Percentiles rank a stretch among this genome's conserved stretches.
Conservation (phyloP, 2,113 vertebrate genomes). For the Apistogramma diplotaenia region DNA sequence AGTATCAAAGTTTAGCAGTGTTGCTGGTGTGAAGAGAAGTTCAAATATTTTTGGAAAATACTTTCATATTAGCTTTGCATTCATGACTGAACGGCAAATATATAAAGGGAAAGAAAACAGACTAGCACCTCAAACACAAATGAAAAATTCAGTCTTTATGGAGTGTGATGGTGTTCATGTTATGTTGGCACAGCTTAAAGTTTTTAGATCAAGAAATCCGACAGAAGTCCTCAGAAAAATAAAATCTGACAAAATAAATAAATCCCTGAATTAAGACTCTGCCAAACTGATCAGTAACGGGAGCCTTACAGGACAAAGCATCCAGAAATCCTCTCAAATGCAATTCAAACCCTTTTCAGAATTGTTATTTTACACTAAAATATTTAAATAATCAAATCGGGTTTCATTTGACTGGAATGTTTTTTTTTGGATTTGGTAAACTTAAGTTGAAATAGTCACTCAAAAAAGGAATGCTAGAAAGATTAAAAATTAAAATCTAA, state of each 20-base stretch:
- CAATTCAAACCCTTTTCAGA: slow-evolving; percentile 26
- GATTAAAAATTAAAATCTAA: slow-evolving; percentile 3
- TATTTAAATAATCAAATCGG: background rate
- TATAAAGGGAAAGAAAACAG: background rate
- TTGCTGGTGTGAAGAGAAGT: background rate
- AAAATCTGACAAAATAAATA: background rate
- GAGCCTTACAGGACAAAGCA: background rate
- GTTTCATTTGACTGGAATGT: slow-evolving; percentile 39
- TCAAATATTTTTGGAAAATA: background rate
- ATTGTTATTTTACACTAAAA: background rate
- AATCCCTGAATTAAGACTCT: slow-evolving; percentile 44
- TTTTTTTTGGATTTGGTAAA: slow-evolving; percentile 41
- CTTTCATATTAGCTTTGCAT: background rate
- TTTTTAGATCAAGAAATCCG: background rate
- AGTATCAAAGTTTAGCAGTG: background rate
- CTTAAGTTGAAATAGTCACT: slow-evolving; percentile 14
- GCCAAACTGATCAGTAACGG: background rate
- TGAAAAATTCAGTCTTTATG: background rate
- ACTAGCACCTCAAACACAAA: background rate
- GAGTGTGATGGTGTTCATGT: background rate
- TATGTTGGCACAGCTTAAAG: background rate
- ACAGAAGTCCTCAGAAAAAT: background rate
- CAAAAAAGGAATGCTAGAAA: slow-evolving; percentile 47
- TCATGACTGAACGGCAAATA: background rate
- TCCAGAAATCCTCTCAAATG: background rate